These are phyloP conservation scores for Tachina lurida DNA, from an alignment of 2,888 invertebrate genomes.

Conservation along the genomic window DNA sequence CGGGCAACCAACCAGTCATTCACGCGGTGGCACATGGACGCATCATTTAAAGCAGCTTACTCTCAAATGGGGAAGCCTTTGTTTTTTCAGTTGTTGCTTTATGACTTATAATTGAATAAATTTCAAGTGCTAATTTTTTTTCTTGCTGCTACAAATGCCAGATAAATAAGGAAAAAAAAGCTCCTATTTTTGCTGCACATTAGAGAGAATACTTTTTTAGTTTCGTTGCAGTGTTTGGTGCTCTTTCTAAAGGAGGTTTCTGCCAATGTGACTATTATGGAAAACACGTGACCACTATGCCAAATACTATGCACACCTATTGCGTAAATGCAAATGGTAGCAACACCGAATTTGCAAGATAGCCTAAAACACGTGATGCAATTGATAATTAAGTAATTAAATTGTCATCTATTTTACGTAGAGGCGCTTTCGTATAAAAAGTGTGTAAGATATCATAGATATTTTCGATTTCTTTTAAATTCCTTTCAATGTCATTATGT, in stretches of 20 bases:
- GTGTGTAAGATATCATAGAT: no score
- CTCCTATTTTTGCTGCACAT: slow-evolving; percentile 28
- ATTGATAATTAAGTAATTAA: no score
- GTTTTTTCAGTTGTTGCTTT: slow-evolving; percentile 38
- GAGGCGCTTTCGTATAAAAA: no score
- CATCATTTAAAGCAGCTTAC: slow-evolving; percentile 59
- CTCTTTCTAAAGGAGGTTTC: not conserved
- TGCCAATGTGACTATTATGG: not conserved
- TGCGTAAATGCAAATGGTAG: no score
- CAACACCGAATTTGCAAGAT: no score
- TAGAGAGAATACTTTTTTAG: not conserved
- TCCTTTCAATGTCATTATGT: no score
- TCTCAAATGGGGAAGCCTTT: slow-evolving; percentile 27
- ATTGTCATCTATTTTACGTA: no score
- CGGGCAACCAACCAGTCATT: not conserved
- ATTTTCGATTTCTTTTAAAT: no score
- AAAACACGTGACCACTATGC: not conserved
- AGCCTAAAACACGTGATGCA: no score
- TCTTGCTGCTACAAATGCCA: slow-evolving; percentile 62
- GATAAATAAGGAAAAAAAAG: slow-evolving; percentile 59
- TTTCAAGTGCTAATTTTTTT: slow-evolving; percentile 52
- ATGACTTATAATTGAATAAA: slow-evolving; percentile 68
- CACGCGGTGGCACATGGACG: slow-evolving; percentile 40
- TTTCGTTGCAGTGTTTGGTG: slow-evolving; percentile 20
- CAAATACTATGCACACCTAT: no score